Percentiles rank a stretch among this genome's conserved stretches.
Evolutionary conservation across 2,888 invertebrate genomes (phyloP).

Genomic region (Mechanitis mazaeus): DNA sequence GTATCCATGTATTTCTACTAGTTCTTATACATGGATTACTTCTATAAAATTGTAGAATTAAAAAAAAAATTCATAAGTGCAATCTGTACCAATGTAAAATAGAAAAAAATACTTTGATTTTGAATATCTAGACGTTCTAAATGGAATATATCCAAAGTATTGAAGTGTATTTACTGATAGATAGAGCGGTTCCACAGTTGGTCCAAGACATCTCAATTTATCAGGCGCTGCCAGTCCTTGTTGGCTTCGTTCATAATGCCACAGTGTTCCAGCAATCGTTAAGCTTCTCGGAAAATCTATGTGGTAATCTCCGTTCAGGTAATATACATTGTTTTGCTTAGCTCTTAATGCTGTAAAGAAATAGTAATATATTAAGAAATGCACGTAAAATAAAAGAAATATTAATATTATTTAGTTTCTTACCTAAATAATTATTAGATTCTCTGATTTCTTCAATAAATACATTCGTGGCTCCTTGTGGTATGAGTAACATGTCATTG

Average conservation of each 20-base stretch:
- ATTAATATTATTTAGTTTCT: constrained; percentile 20
- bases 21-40: no score
- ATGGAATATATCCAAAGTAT: neutral
- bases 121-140: no score
- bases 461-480: constrained; percentile 95
- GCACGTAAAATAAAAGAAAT: neutral
- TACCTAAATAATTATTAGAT: constrained; percentile 94
- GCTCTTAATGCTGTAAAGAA: constrained; percentile 82
- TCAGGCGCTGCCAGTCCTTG: constrained; percentile 91
- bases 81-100: no score
- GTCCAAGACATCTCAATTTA: constrained; percentile 88
- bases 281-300: constrained; percentile 92
- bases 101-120: no score
- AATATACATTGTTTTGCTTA: constrained; percentile 88
- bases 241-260: constrained; percentile 91
- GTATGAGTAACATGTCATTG: constrained; percentile 93
- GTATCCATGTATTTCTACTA: no score
- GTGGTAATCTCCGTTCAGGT: constrained; percentile 95
- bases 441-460: constrained; percentile 84
- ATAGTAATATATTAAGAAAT: neutral
- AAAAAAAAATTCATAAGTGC: no score
- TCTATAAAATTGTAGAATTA: no score
- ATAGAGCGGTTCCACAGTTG: constrained; percentile 92
- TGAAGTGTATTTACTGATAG: constrained; percentile 79
- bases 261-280: constrained; percentile 88